phyloP scores from a whole-genome alignment of 2,113 vertebrate species.

The Malaclemys terrapin region DNA sequence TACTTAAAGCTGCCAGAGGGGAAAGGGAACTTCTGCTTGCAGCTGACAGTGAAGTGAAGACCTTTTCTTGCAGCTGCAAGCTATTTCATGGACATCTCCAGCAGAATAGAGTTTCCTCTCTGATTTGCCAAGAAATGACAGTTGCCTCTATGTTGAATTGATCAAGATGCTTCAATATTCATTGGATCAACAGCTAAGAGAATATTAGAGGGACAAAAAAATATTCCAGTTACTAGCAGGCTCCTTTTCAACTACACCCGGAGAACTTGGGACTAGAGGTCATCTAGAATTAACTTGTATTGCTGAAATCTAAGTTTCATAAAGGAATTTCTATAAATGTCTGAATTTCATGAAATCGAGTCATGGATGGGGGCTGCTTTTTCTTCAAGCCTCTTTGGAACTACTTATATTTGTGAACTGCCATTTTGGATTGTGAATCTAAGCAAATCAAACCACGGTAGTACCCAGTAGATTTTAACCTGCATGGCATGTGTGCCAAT shows the following conservation, averaged over 20 bases:
- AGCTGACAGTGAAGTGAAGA: slow-evolving; percentile 50
- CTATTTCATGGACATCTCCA: slow-evolving; percentile 58
- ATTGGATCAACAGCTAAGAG: neutral
- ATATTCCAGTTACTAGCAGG: neutral
- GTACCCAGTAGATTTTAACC: neutral
- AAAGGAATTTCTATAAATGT: neutral
- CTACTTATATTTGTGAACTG: neutral
- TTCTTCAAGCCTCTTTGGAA: neutral
- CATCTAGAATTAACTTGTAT: neutral
- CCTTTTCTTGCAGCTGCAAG: slow-evolving; percentile 63
- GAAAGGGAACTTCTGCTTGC: slow-evolving; percentile 48
- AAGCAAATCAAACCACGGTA: neutral
- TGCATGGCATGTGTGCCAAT: neutral
- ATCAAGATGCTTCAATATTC: neutral
- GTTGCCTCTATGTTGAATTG: neutral
- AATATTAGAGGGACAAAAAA: neutral
- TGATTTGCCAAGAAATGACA: slow-evolving; percentile 60
- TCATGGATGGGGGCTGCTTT: neutral
- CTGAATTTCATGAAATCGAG: neutral
- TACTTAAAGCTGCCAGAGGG: slow-evolving; percentile 30
- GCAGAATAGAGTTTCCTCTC: slow-evolving; percentile 44
- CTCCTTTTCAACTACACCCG: neutral
- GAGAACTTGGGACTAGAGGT: neutral
- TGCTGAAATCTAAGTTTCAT: neutral
- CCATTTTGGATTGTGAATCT: neutral